Evolutionary conservation across 1,140 invertebrate genomes (phyloP).

Genomic region (Mactra quadrangularis): DNA sequence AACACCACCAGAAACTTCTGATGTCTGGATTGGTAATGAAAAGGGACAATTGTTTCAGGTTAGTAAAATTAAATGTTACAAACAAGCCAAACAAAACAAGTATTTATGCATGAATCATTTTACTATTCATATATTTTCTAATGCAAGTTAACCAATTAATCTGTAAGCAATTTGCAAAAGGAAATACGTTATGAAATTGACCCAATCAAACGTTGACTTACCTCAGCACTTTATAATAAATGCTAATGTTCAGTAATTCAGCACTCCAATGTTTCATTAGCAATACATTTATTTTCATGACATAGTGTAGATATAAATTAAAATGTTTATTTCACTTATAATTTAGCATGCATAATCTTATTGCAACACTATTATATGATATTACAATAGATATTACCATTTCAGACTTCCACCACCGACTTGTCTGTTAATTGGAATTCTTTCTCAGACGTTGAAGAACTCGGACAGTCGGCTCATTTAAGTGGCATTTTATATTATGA

Average conservation of each 20-base stretch:
- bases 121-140: too few species aligned
- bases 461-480: conserved; percentile 15
- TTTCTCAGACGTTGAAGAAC: conserved; percentile 34
- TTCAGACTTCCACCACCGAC: conserved; percentile 24
- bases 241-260: not conserved
- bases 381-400: not conserved
- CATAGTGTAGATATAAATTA: not conserved
- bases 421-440: conserved; percentile 41
- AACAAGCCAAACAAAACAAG: too few species aligned
- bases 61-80: too few species aligned
- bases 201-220: not conserved
- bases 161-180: too few species aligned
- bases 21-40: conserved; percentile 60
- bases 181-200: too few species aligned
- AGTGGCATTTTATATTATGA: conserved; percentile 26
- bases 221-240: not conserved
- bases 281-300: not conserved
- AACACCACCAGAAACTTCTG: conserved; percentile 58
- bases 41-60: conserved; percentile 59
- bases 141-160: too few species aligned
- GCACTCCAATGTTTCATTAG: not conserved
- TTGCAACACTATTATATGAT: not conserved
- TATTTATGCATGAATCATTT: too few species aligned
- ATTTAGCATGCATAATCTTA: not conserved
- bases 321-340: not conserved